Evolutionary conservation across 2,113 vertebrate species (phyloP).

Genomic region (Oceanites oceanicus): DNA sequence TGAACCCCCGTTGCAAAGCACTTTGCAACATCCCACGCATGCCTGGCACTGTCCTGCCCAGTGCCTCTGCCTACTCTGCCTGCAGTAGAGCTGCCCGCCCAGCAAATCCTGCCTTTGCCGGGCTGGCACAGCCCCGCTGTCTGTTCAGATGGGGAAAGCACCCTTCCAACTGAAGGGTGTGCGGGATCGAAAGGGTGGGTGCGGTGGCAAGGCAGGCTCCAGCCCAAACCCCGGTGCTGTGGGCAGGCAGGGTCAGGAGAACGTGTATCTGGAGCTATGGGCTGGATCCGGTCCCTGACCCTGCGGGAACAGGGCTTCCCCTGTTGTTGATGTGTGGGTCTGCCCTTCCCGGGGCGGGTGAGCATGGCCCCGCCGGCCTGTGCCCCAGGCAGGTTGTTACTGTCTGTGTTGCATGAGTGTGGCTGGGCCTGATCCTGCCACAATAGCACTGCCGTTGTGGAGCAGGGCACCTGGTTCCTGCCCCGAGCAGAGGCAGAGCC

Average conservation of each 20-base stretch:
- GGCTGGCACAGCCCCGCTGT: background rate
- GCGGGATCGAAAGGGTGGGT: background rate
- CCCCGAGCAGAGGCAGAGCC: background rate
- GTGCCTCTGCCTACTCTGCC: slow-evolving; percentile 24
- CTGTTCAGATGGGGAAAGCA: background rate
- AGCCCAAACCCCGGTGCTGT: background rate
- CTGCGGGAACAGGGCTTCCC: background rate
- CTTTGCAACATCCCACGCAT: background rate
- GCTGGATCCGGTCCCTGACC: background rate
- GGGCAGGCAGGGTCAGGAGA: background rate
- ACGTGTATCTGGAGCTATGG: fast-evolving
- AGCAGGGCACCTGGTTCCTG: background rate
- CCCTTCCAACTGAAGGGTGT: background rate
- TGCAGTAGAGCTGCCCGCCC: background rate
- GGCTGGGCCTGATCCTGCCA: background rate
- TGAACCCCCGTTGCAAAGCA: slow-evolving; percentile 13
- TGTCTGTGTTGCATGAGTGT: fast-evolving
- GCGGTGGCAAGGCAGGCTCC: background rate
- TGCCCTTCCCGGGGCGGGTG: background rate
- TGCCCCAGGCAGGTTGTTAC: background rate
- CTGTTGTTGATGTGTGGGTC: background rate
- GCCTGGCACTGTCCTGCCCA: background rate
- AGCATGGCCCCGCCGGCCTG: background rate
- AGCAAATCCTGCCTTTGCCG: background rate
- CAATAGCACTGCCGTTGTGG: background rate